phyloP scores from a whole-genome alignment of 2,888 invertebrate species.

The Cephus sareptanus region DNA sequence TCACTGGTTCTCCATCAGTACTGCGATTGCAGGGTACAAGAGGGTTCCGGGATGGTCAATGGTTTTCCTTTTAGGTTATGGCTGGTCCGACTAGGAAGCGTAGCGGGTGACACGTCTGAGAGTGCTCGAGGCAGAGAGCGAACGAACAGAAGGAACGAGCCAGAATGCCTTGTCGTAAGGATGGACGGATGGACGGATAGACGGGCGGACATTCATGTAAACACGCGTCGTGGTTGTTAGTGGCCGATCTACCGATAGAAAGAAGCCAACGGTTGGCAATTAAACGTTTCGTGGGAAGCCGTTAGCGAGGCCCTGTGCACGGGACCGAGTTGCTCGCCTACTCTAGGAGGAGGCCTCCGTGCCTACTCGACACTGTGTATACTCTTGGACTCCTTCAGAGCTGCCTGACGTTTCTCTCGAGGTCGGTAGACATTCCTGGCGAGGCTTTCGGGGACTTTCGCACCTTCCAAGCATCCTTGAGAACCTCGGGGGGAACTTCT shows the following conservation, averaged over 20 bases:
- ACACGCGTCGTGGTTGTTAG: slow-evolving; percentile 34
- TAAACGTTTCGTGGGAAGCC: slow-evolving; percentile 31
- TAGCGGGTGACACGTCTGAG: slow-evolving; percentile 8
- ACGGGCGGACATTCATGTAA: slow-evolving; percentile 33
- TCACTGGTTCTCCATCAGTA: not conserved
- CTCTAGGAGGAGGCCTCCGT: not conserved
- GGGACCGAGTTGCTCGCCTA: not conserved
- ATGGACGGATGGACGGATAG: slow-evolving; percentile 1
- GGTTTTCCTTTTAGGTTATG: slow-evolving; percentile 3
- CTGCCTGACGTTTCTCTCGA: not conserved
- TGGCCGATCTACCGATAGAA: slow-evolving; percentile 34
- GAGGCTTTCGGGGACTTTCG: not conserved
- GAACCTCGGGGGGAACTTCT: not conserved
- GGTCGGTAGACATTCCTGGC: not conserved
- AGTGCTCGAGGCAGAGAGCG: slow-evolving; percentile 3
- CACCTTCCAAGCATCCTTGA: not conserved
- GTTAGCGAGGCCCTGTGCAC: slow-evolving; percentile 20
- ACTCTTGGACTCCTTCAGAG: not conserved
- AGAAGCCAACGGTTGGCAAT: slow-evolving; percentile 37
- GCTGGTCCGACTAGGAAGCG: slow-evolving; percentile 8
- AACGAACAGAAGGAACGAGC: not conserved
- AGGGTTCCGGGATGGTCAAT: not conserved
- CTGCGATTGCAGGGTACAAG: not conserved
- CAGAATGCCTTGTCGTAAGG: not conserved
- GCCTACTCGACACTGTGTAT: not conserved